A percentile compares a stretch with the other conserved stretches of the same genome.
Conservation (phyloP, 2,113 vertebrate species). For the Elachura formosa region DNA sequence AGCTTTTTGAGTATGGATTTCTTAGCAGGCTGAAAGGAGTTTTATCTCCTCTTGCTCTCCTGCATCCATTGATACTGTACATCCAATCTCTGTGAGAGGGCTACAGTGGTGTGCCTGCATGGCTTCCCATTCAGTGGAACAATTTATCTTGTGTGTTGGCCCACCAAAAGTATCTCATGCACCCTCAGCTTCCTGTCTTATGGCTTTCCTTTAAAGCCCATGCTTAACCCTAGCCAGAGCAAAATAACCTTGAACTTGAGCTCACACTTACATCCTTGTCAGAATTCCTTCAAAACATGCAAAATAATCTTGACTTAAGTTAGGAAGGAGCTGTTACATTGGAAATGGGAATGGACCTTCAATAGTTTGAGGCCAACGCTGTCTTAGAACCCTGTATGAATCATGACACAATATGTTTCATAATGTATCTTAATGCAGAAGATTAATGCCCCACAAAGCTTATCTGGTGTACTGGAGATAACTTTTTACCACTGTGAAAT, state of each 20-base stretch:
- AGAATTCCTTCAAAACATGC: neutral
- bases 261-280: fast-evolving
- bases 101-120: neutral
- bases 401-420: neutral
- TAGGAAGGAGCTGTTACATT: neutral
- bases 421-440: neutral
- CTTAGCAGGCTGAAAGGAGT: neutral
- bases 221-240: neutral
- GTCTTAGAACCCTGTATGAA: neutral
- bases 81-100: neutral
- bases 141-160: neutral
- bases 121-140: neutral
- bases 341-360: neutral
- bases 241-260: neutral
- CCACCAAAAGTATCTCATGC: neutral
- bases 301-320: neutral
- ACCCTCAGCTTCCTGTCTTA: neutral
- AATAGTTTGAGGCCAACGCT: neutral
- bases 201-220: neutral
- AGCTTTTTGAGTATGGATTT: neutral
- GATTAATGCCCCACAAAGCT: neutral
- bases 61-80: fast-evolving
- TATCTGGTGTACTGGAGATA: neutral
- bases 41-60: neutral
- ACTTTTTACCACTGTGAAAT: neutral